A percentile compares a stretch with the other conserved stretches of the same genome.
These are phyloP conservation scores for Archocentrus centrarchus DNA, from an alignment of 2,113 vertebrate species.

Conservation along the genomic window DNA sequence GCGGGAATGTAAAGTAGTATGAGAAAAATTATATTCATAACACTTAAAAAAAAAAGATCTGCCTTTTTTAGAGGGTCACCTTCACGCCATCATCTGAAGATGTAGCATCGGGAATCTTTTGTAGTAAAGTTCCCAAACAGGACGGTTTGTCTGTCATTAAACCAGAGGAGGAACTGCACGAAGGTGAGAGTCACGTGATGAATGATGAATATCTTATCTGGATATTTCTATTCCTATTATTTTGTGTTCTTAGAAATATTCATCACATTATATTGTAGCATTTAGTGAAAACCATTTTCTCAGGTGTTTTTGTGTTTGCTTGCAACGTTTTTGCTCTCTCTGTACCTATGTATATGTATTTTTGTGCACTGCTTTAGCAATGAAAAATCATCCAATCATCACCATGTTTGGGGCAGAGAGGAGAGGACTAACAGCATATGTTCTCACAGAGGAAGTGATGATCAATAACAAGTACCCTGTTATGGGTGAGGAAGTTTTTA, in stretches of 20 bases:
- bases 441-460: slow-evolving; percentile 73
- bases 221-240: neutral
- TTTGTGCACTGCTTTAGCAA: slow-evolving; percentile 30
- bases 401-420: slow-evolving; percentile 61
- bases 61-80: slow-evolving; percentile 81
- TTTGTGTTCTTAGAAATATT: neutral
- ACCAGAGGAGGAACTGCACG: slow-evolving; percentile 6
- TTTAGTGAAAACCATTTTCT: neutral
- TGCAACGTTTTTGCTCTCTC: neutral
- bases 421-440: slow-evolving; percentile 67
- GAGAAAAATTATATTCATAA: too few species aligned
- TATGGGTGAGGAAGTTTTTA: slow-evolving; percentile 59
- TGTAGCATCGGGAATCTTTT: slow-evolving; percentile 79
- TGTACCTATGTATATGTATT: neutral
- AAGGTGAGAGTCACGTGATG: slow-evolving; percentile 36
- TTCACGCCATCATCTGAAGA: slow-evolving; percentile 74
- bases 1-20: too few species aligned
- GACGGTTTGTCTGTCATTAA: neutral
- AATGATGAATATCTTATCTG: neutral
- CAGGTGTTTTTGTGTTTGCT: neutral
- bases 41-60: neutral
- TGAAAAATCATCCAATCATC: slow-evolving; percentile 75
- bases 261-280: neutral
- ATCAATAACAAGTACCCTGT: slow-evolving; percentile 70
- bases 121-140: slow-evolving; percentile 56